These are phyloP conservation scores for Leuctra nigra DNA, from an alignment of 2,888 invertebrate species.

Conservation along the genomic window DNA sequence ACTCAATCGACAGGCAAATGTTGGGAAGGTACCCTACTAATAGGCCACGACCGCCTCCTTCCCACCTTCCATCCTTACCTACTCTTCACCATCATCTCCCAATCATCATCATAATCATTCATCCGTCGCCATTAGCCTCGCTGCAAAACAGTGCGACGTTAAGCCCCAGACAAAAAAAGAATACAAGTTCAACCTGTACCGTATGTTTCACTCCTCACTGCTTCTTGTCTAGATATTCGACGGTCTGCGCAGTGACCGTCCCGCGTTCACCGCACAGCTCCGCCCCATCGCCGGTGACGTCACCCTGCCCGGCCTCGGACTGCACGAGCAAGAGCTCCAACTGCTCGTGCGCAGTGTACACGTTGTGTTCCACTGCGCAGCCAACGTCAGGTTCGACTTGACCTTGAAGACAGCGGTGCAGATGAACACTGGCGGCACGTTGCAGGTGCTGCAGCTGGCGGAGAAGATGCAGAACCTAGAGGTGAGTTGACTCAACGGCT, in stretches of 20 bases:
- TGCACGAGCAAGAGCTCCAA: conserved; percentile 58
- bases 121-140: too few relatives aligned
- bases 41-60: too few relatives aligned
- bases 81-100: too few relatives aligned
- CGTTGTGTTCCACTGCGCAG: conserved; percentile 77
- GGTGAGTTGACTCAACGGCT: conserved; percentile 25
- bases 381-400: conserved; percentile 78
- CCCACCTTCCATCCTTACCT: too few relatives aligned
- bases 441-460: conserved; percentile 76
- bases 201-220: too few relatives aligned
- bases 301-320: conserved; percentile 56
- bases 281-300: conserved; percentile 54
- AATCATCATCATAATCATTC: too few relatives aligned
- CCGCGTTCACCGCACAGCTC: background rate
- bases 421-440: conserved; percentile 87
- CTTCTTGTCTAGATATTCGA: conserved; percentile 57
- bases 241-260: conserved; percentile 45
- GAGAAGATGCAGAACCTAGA: conserved; percentile 64
- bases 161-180: too few relatives aligned
- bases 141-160: too few relatives aligned
- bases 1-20: too few relatives aligned
- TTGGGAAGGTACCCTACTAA: too few relatives aligned
- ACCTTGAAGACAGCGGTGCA: conserved; percentile 80
- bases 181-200: too few relatives aligned
- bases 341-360: conserved; percentile 60